Conservation (phyloP, 92 coral and sea anemone genomes). For the Porites evermanni region DNA sequence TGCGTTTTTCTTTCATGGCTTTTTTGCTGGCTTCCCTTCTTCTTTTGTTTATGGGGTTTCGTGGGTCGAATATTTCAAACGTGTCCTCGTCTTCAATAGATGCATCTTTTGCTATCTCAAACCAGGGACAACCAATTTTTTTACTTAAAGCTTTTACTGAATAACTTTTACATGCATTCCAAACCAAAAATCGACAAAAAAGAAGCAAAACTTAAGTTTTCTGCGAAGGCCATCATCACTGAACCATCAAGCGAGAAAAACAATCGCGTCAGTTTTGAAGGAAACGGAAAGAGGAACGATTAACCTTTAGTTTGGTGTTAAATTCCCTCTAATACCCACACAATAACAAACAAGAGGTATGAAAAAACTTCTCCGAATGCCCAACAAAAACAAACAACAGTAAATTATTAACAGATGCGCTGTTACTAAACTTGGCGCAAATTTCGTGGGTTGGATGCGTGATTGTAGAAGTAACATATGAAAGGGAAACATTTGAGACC, state of each 20-base stretch:
- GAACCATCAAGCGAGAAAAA: slow-evolving; percentile 5
- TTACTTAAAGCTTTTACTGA: no score
- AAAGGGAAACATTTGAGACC: not conserved
- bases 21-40: slow-evolving; percentile 94
- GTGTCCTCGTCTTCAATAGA: slow-evolving; percentile 89
- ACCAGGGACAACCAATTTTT: no score
- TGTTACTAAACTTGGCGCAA: not conserved
- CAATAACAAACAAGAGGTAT: slow-evolving; percentile 52
- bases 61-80: slow-evolving; percentile 94
- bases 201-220: no score
- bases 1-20: slow-evolving; percentile 72
- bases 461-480: not conserved
- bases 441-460: not conserved
- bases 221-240: not conserved
- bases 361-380: slow-evolving; percentile 51
- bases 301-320: slow-evolving; percentile 38
- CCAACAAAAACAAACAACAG: slow-evolving; percentile 54
- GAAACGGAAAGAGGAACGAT: slow-evolving; percentile 38
- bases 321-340: slow-evolving; percentile 39
- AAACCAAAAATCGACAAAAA: no score
- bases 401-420: slow-evolving; percentile 59
- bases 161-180: no score
- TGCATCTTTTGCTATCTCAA: slow-evolving; percentile 70
- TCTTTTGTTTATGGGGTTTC: slow-evolving; percentile 95
- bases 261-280: not conserved